Conservation (phyloP, 92 coral and sea anemone species). For the Galaxea fascicularis region DNA sequence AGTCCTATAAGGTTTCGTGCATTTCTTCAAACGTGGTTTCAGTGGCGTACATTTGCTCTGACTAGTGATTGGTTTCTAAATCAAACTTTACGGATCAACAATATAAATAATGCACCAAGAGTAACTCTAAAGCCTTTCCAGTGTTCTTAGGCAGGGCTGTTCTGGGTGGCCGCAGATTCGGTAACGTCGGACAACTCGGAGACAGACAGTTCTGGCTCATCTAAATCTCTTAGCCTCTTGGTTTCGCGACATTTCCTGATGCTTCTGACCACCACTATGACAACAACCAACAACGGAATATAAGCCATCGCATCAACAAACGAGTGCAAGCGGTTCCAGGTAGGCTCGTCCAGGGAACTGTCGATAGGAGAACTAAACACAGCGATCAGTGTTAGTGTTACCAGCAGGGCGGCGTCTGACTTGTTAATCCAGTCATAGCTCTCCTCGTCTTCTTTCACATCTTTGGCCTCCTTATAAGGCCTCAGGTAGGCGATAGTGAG, state of each 20-base stretch:
- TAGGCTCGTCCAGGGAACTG: background rate
- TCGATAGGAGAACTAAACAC: conserved; percentile 41
- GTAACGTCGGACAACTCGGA: conserved; percentile 32
- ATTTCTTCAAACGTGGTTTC: too few species aligned
- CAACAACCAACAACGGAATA: conserved; percentile 20
- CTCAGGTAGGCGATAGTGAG: conserved; percentile 70
- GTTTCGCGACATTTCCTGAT: conserved; percentile 8
- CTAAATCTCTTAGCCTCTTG: background rate
- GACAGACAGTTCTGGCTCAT: conserved; percentile 23
- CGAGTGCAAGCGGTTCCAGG: background rate
- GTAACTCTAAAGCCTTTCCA: too few species aligned
- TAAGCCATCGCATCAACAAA: conserved; percentile 26
- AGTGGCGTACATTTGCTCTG: too few species aligned
- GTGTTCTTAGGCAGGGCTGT: background rate
- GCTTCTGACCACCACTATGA: conserved; percentile 12
- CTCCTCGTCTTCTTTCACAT: conserved; percentile 55
- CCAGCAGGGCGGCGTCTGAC: conserved; percentile 40
- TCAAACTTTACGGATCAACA: too few species aligned
- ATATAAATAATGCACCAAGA: too few species aligned
- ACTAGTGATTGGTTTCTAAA: too few species aligned
- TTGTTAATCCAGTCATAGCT: conserved; percentile 52
- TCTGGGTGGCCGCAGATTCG: background rate
- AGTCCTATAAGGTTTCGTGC: too few species aligned
- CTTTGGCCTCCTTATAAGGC: conserved; percentile 77
- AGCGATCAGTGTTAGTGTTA: conserved; percentile 38